A percentile compares a stretch with the other conserved stretches of the same genome.
phyloP scores from a whole-genome alignment of 2,113 vertebrate genomes.

The Phasianus colchicus region DNA sequence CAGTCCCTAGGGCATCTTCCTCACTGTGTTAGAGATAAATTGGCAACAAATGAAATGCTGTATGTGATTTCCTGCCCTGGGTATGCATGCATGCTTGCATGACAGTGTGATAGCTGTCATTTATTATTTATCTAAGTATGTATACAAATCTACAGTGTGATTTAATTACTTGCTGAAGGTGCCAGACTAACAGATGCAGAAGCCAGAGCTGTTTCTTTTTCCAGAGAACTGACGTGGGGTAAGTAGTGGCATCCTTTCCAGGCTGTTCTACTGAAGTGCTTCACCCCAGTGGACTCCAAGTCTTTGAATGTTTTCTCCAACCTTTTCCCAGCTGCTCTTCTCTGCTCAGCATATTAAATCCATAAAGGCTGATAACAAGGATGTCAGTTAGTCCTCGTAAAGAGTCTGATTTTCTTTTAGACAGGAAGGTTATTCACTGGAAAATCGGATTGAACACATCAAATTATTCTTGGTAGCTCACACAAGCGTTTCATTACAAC shows the following conservation, averaged over 20 bases:
- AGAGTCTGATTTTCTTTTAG: background rate
- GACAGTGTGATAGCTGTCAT: conserved; percentile 43
- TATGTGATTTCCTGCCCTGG: conserved; percentile 40
- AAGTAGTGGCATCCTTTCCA: background rate
- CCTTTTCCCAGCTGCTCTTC: background rate
- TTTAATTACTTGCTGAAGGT: conserved; percentile 54
- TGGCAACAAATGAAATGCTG: conserved; percentile 43
- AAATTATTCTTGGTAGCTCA: background rate
- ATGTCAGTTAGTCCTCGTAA: background rate
- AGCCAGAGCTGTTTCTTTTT: background rate
- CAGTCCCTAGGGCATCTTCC: conserved; percentile 54
- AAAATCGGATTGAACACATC: background rate
- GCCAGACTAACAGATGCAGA: conserved; percentile 53
- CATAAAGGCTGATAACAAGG: background rate
- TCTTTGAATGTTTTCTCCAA: background rate
- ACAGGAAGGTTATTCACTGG: background rate
- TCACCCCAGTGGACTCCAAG: background rate
- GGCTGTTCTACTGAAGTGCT: background rate
- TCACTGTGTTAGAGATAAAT: conserved; percentile 61
- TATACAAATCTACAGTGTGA: conserved; percentile 37
- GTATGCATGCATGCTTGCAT: background rate
- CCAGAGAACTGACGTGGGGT: background rate
- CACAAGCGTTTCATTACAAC: background rate
- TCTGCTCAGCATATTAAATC: background rate
- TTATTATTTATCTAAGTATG: conserved; percentile 44